Percentiles rank a stretch among this genome's conserved stretches.
phyloP scores from a whole-genome alignment of 2,797 vertebrate species.

The Sardinella longiceps region DNA sequence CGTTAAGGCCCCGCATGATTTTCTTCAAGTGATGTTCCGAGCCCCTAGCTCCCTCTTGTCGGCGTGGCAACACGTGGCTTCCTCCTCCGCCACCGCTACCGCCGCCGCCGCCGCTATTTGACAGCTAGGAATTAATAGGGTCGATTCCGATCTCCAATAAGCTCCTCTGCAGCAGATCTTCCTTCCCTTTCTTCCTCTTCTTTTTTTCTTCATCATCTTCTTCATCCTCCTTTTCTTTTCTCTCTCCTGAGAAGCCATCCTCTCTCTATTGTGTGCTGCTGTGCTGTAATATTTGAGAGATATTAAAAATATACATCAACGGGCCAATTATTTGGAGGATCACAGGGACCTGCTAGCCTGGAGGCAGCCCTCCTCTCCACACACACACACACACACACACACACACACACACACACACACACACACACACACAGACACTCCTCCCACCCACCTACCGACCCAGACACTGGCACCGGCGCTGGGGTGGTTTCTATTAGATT shows the following conservation, averaged over 20 bases:
- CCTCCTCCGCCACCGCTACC: background rate
- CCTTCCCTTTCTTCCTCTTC: background rate
- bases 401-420: too few species aligned
- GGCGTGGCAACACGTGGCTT: background rate
- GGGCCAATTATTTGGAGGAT: slow-evolving; percentile 76
- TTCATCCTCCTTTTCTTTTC: background rate
- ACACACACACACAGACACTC: background rate
- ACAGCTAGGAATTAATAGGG: slow-evolving; percentile 14
- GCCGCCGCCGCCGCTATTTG: background rate
- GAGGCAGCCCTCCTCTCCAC: slow-evolving; percentile 51
- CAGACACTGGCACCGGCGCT: background rate
- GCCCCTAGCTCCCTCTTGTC: background rate
- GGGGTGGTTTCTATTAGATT: slow-evolving; percentile 46
- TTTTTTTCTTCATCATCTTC: background rate
- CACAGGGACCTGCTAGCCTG: slow-evolving; percentile 71
- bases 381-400: too few species aligned
- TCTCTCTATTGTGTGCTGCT: slow-evolving; percentile 70
- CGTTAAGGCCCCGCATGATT: background rate
- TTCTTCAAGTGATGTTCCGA: background rate
- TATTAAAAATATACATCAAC: slow-evolving; percentile 84
- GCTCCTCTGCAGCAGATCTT: background rate
- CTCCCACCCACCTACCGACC: background rate
- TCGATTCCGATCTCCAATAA: slow-evolving; percentile 1
- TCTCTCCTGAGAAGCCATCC: background rate
- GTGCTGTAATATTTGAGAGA: slow-evolving; percentile 74